Base-by-base conservation (phyloP, 1,140 invertebrate species). In the Neotoxoptera formosana region DNA sequence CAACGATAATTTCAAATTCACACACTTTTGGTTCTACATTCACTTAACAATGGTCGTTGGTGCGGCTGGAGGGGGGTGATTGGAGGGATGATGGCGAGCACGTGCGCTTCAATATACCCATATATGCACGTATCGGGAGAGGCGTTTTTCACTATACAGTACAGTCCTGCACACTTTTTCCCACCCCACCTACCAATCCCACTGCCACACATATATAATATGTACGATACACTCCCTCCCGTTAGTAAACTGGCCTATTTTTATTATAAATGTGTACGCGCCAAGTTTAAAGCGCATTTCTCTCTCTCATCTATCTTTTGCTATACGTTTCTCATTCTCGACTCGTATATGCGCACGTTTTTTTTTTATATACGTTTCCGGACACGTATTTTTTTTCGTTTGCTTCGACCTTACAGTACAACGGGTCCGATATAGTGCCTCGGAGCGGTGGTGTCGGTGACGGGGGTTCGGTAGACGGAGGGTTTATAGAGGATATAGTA, bases 331-430 rank as follows among this genome's bases (percentile, higher is more conserved):
- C 51, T 53, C 48, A 41, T 89, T 89, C 87, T 89, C 48, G n/a
- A 89, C 88, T 56, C 88, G 48, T 56, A 56, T 89, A 89, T 34
- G 36, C 88, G 34, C 51, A 53, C 53, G 53, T 89, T 56, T 56
- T 89, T 89, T 89, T 89, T 36, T 89, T 89, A 89, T 89, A 89
- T 25, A 89, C 51, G 23, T 89, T 89, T 89, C 88, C 51, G 88
- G 88, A 89, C 88, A 89, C 88, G 88, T 89, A 89, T 56, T 89
- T 89, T 56, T 84, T 88, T 88, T 88, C 86, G 88, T 89, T 89
- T 34, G 48, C 51, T 56, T 36, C 88, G 88, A 89, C 88, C 88
- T 53, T 89, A 56, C 51, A 53, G 51, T 89, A 89, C 48, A 89
- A 41, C 88, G 88, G 34, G 48, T 89, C 88, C 88, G 88, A 89